Evolutionary conservation across 2,888 invertebrate species (phyloP), one percentile per base, ranked within the genome.

Genomic region (Eurytoma californica): DNA sequence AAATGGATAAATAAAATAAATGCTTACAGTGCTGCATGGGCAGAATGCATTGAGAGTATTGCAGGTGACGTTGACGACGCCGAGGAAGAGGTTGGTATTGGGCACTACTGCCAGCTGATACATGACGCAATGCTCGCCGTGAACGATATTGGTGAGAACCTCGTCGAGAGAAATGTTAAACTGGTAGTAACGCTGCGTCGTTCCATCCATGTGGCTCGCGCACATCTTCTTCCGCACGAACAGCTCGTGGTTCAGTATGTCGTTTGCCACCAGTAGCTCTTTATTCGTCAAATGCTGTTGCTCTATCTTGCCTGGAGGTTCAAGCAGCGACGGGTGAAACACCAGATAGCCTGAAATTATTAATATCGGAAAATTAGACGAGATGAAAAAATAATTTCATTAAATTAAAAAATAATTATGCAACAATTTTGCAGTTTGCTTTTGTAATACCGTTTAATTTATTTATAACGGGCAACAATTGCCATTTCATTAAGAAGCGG

Each of bases 251-350:
- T 96, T 96, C 16, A 97, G 91, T 90, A 98, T 95, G 87, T 97
- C 97, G 88, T 96, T 97, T 13, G 97, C 96, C 28, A 97, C 94
- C 88, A 96, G 93, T 0, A 97, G 95, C 90, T 98, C 98, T 91
- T 95, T 95, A 87, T 97, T 97, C 0, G 97, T 97, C 63, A 98
- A 94, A 90, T 98, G 98, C 84, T 95, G 95, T 83, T 94, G 94
- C 87, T 97, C 97, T 57, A 95, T 93, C 57, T 93, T 92, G 30
- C 92, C 93, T 51, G 92, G 92, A 0, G 94, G 93, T 84, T 94
- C 94, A 89, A 95, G 92, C 82, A 97, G 91, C 66, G 95, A 94
- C 14, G 96, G 97, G 91, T 97, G 97, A 13, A 96, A 96, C 60
- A 97, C 93, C 79, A 98, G 91, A 88, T 97, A 98, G 0, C 97